These are phyloP conservation scores for Artemia sinica DNA, from an alignment of 2,888 invertebrate genomes.

Conservation along the genomic window DNA sequence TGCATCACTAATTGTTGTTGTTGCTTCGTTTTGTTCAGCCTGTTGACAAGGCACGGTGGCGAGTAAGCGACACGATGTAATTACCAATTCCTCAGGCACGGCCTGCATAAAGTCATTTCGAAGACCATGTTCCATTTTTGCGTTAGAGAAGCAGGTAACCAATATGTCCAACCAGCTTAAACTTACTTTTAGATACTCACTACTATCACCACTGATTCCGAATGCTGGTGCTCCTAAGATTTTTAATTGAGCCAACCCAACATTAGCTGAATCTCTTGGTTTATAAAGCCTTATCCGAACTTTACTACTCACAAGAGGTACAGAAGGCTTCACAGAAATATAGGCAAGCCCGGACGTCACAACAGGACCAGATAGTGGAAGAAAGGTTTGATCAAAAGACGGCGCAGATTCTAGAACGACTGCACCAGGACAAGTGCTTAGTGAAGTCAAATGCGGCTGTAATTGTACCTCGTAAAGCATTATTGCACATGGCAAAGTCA, in stretches of 20 bases:
- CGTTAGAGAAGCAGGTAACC: not conserved
- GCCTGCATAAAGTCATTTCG: not conserved
- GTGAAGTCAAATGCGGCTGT: conserved; percentile 63
- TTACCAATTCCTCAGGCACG: not conserved
- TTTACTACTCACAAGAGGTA: conserved; percentile 67
- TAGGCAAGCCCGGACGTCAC: conserved; percentile 71
- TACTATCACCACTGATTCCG: not conserved
- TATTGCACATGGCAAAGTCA: conserved; percentile 72
- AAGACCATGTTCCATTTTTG: not conserved
- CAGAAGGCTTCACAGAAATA: conserved; percentile 61
- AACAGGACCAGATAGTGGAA: conserved; percentile 68
- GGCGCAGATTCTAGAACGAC: conserved; percentile 69
- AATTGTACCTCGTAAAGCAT: conserved; percentile 69
- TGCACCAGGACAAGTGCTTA: conserved; percentile 71
- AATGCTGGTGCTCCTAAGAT: conserved; percentile 53
- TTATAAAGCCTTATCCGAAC: conserved; percentile 61
- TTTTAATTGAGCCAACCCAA: conserved; percentile 70
- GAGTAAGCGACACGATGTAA: conserved; percentile 5
- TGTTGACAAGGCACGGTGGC: not conserved
- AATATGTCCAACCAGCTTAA: not conserved
- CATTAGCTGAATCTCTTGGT: conserved; percentile 71
- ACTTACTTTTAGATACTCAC: not conserved
- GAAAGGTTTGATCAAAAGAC: conserved; percentile 54
- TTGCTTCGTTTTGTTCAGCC: not conserved
- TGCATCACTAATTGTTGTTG: not conserved